Evolutionary conservation across 1,140 invertebrate genomes (phyloP), one percentile per base, ranked within the genome.

Genomic region (Zaprionus camerounensis): DNA sequence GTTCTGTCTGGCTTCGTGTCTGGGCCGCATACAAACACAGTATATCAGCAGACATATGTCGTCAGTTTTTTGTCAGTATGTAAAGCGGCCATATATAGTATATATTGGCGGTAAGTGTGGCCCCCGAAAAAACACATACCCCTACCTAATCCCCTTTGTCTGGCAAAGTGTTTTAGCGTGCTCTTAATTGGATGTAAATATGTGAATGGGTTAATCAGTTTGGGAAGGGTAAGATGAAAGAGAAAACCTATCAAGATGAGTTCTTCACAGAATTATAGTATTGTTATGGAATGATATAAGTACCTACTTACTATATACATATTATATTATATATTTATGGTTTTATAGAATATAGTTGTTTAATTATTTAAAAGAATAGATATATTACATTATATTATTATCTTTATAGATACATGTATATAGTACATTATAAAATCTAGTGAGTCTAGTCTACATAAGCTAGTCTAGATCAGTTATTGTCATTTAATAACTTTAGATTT

Each of bases 1-100:
- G 55, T 80, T 53, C 36, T 65, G 76, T 75, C 64, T 61, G 62
- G 72, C 41, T 72, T 64, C 62, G 55, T 75, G 66, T 75, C 72
- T 72, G 44, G 64, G 64, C 64, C 15, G 67, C 57, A 71, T 63
- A 70, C 36, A 13, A 12, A 65, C 9, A 59, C 36, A 68, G 49
- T 58, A 64, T 22, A 70, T 55, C 3, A 34, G 9, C 31, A 34
- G 31, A 31, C 61, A 15, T 64, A 64, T 57, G 69, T 36, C 31
- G 69, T 64, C 46, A 53, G 46, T 62, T 28, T 36, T 20, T 51
- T 56, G 66, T 28, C 58, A 58, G 24, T 64, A 49, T 75, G 55
- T 38, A 69, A 51, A 69, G n/a, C 38, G 41, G 3, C 51, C 51
- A 71, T 36, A 36, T 34, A 57, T 26, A 70, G 41, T 64, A 38